These are phyloP conservation scores for Tricholauxania praeusta DNA, from an alignment of 2,888 invertebrate species.

Conservation along the genomic window DNA sequence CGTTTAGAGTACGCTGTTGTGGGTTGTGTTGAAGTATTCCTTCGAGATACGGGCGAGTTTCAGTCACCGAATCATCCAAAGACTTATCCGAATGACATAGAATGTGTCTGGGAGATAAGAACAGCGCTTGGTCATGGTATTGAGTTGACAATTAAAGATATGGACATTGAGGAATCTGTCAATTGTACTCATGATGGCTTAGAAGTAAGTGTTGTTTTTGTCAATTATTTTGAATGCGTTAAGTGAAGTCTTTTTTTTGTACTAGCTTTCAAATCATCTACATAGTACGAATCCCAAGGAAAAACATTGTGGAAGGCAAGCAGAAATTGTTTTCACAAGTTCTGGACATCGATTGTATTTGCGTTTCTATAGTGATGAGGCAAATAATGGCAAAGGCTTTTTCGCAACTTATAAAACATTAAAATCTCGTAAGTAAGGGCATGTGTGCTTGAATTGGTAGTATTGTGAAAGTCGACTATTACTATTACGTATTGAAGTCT, in stretches of 20 bases:
- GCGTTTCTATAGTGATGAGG: slow-evolving; percentile 74
- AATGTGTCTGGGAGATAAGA: slow-evolving; percentile 84
- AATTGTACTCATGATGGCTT: slow-evolving; percentile 76
- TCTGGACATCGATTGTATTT: slow-evolving; percentile 77
- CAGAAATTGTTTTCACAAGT: slow-evolving; percentile 51
- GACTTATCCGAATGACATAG: slow-evolving; percentile 69
- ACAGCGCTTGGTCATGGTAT: slow-evolving; percentile 76
- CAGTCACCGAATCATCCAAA: slow-evolving; percentile 76
- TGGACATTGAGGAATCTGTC: slow-evolving; percentile 73
- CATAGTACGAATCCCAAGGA: slow-evolving; percentile 47
- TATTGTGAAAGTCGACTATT: too few relatives aligned
- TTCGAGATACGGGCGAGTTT: slow-evolving; percentile 71
- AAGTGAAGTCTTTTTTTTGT: background rate
- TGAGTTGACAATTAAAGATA: slow-evolving; percentile 73
- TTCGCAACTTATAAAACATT: slow-evolving; percentile 71
- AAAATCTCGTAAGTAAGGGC: slow-evolving; percentile 68
- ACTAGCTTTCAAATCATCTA: slow-evolving; percentile 54
- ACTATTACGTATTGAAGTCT: too few relatives aligned
- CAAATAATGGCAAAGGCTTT: slow-evolving; percentile 75
- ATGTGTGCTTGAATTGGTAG: background rate
- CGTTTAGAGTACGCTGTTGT: slow-evolving; percentile 83
- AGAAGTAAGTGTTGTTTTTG: slow-evolving; percentile 68
- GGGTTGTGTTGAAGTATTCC: slow-evolving; percentile 82
- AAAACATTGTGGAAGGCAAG: slow-evolving; percentile 54
- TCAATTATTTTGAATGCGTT: background rate